A percentile compares a stretch with the other conserved stretches of the same genome.
These are phyloP conservation scores for Apus apus DNA, from an alignment of 2,113 vertebrate species.

Conservation along the genomic window DNA sequence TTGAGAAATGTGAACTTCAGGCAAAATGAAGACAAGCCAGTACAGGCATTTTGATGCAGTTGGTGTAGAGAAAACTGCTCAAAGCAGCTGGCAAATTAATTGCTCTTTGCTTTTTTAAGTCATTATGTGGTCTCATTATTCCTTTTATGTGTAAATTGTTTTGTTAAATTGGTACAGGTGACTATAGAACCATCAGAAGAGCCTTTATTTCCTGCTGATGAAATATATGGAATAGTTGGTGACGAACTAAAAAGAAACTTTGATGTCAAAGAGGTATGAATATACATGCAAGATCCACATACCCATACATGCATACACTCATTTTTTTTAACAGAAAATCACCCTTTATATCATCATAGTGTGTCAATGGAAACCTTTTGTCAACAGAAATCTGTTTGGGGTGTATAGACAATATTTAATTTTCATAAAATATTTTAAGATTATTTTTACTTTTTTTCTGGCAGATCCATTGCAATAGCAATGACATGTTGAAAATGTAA, in stretches of 20 bases:
- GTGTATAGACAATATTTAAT: background rate
- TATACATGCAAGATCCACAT: background rate
- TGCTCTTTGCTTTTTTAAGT: background rate
- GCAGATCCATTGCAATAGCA: background rate
- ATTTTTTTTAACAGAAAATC: background rate
- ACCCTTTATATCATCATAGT: background rate
- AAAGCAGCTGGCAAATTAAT: background rate
- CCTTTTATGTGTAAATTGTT: background rate
- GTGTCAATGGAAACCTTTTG: background rate
- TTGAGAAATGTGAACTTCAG: background rate
- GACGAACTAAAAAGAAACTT: slow-evolving; percentile 93
- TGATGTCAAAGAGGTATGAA: slow-evolving; percentile 91
- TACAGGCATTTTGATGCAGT: background rate
- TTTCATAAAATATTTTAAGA: background rate
- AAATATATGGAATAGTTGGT: slow-evolving; percentile 96
- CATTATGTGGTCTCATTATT: background rate
- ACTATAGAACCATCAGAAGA: slow-evolving; percentile 86
- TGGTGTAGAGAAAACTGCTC: background rate
- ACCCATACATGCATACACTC: accelerated
- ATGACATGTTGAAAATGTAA: background rate
- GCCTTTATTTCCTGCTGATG: slow-evolving; percentile 92
- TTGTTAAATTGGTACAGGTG: slow-evolving; percentile 77
- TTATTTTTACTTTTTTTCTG: background rate
- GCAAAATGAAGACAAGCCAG: background rate
- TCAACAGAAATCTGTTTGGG: background rate